Conservation (phyloP, 1,140 invertebrate genomes). For the Andrena cerasifolii region DNA sequence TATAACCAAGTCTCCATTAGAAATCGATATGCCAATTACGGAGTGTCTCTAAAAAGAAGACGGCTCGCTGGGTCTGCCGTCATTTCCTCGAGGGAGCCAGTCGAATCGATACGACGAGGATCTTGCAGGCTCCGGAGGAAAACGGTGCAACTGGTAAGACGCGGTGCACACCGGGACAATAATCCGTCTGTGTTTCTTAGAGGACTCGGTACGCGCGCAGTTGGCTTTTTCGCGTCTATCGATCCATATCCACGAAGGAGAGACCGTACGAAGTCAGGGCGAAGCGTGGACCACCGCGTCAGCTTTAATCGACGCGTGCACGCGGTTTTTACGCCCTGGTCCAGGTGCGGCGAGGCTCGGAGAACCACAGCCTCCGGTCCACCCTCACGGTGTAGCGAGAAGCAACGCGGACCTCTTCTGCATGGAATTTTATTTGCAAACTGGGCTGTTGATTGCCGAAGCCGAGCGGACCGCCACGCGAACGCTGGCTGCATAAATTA, state of each 20-base stretch:
- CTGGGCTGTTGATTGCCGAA: constrained; percentile 4
- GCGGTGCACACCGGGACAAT: constrained; percentile 1
- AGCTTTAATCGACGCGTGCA: constrained; percentile 25
- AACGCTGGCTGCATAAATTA: not conserved
- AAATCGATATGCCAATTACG: constrained; percentile 31
- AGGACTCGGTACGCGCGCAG: not conserved
- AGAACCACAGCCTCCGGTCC: not conserved
- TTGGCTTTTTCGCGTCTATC: constrained; percentile 28
- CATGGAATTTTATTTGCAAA: constrained; percentile 17
- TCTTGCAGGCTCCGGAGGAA: not conserved
- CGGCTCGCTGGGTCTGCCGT: not conserved
- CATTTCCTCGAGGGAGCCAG: not conserved
- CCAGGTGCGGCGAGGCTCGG: not conserved
- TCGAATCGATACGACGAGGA: not conserved
- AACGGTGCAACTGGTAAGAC: not conserved
- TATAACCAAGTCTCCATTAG: not conserved
- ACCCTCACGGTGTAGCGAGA: not conserved
- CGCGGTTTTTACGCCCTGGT: no score
- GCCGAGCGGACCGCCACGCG: not conserved
- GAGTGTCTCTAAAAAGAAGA: not conserved
- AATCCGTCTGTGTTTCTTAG: constrained; percentile 16
- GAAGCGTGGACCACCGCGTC: constrained; percentile 20
- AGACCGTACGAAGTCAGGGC: constrained; percentile 24
- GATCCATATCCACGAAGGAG: constrained; percentile 16
- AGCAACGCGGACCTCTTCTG: not conserved